Evolutionary conservation across 2,888 invertebrate genomes (phyloP).

Genomic region (Labia minor): DNA sequence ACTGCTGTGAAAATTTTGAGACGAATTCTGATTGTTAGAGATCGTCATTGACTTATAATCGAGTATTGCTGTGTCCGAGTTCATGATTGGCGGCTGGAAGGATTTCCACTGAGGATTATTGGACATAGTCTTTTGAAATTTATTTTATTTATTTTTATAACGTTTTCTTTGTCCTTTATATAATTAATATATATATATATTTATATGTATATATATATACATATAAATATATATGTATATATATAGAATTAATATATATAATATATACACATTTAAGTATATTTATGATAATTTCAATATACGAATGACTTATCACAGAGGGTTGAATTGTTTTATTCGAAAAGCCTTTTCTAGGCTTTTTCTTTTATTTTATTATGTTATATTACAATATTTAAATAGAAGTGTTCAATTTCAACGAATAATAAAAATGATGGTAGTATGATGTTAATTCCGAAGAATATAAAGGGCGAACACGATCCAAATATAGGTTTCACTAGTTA

Average conservation of each 20-base stretch:
- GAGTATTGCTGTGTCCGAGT: conserved; percentile 68
- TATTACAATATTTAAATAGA: neutral
- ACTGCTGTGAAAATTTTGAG: conserved; percentile 22
- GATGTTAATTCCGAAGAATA: neutral
- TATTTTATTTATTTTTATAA: conserved; percentile 28
- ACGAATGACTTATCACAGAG: conserved; percentile 46
- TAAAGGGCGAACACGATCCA: neutral
- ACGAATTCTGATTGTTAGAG: conserved; percentile 34
- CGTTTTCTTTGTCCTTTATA: conserved; percentile 31
- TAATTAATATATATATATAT: conserved; percentile 18
- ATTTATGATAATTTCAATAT: conserved; percentile 22
- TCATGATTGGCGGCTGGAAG: conserved; percentile 82
- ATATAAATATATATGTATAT: conserved; percentile 15
- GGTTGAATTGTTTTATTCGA: conserved; percentile 40
- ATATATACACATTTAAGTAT: conserved; percentile 15
- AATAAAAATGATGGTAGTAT: conserved; percentile 13
- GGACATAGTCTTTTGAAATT: conserved; percentile 48
- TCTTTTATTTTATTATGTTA: conserved; percentile 31
- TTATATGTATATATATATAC: conserved; percentile 16
- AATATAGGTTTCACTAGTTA: conserved; percentile 9
- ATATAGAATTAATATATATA: no score
- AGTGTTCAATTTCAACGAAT: neutral
- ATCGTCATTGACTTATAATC: conserved; percentile 68
- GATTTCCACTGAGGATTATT: conserved; percentile 80
- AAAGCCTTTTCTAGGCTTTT: conserved; percentile 37